Percentiles rank a stretch among this genome's conserved stretches.
phyloP scores from a whole-genome alignment of 37 sponge, comb jelly and placozoan species.

The Oopsacas minuta region DNA sequence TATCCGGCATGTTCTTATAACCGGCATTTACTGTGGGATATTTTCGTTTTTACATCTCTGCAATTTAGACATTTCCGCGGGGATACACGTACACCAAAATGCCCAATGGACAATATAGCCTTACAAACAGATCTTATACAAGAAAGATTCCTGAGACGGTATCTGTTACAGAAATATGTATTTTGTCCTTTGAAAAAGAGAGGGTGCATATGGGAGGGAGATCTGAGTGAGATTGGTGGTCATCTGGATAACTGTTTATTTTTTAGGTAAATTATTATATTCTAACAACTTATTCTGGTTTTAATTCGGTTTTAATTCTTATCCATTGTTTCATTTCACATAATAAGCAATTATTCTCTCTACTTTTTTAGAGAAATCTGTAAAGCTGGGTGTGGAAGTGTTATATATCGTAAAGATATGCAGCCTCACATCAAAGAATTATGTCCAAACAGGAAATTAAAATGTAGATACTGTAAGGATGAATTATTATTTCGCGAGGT shows the following conservation, averaged over 20 bases:
- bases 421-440: background rate
- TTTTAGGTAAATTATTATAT: background rate
- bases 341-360: no score
- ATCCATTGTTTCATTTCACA: background rate
- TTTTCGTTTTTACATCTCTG: background rate
- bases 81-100: background rate
- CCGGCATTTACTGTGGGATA: no score
- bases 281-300: background rate
- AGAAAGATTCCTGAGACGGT: background rate
- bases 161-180: background rate
- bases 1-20: no score
- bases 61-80: background rate
- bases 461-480: conserved; percentile 13
- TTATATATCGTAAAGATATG: conserved; percentile 2
- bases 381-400: background rate
- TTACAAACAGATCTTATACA: conserved; percentile 5
- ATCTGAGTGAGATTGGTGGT: background rate
- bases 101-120: conserved; percentile 1
- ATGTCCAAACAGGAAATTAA: background rate
- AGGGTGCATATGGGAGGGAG: background rate
- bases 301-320: background rate
- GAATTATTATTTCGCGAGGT: background rate
- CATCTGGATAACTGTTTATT: background rate
- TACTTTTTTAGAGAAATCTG: conserved; percentile 14
- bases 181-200: background rate